phyloP scores from a whole-genome alignment of 2,113 vertebrate species.

The Pelobates fuscus region DNA sequence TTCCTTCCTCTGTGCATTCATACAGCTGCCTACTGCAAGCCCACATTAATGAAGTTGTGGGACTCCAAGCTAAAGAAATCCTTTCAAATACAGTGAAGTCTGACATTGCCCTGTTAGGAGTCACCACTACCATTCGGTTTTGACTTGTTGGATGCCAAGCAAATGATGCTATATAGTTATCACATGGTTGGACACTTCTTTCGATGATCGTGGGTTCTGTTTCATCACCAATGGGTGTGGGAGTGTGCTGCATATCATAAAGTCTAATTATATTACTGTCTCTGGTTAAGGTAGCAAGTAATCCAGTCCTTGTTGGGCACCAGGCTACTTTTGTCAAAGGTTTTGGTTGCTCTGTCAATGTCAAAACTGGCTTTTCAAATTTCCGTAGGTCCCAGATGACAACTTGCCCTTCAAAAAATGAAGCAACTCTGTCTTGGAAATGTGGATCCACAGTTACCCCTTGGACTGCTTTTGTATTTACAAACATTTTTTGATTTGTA shows the following conservation, averaged over 20 bases:
- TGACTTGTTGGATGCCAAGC: slow-evolving; percentile 96
- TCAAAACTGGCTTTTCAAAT: slow-evolving; percentile 96
- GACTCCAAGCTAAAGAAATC: slow-evolving; percentile 96
- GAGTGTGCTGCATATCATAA: slow-evolving; percentile 98
- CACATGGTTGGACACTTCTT: slow-evolving; percentile 91
- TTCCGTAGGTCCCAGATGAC: slow-evolving; percentile 98
- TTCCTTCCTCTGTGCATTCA: slow-evolving; percentile 86
- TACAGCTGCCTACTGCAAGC: slow-evolving; percentile 94
- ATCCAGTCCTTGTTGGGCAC: slow-evolving; percentile 93
- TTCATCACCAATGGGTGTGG: slow-evolving; percentile 94
- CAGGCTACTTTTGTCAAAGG: slow-evolving; percentile 95
- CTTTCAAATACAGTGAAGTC: slow-evolving; percentile 98
- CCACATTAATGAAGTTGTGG: slow-evolving; percentile 93
- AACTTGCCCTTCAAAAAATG: slow-evolving; percentile 97
- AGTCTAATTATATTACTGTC: slow-evolving; percentile 95
- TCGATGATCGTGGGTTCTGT: slow-evolving; percentile 97
- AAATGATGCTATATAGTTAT: slow-evolving; percentile 91
- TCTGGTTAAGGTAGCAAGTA: slow-evolving; percentile 91
- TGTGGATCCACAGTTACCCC: slow-evolving; percentile 94
- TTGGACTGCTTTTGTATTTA: slow-evolving; percentile 97
- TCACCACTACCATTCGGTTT: slow-evolving; percentile 97
- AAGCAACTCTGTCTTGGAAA: slow-evolving; percentile 92
- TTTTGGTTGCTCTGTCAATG: slow-evolving; percentile 91
- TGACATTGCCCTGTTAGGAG: slow-evolving; percentile 90
- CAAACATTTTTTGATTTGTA: slow-evolving; percentile 97